These are phyloP conservation scores for Ochotona princeps DNA, from an alignment of 2,113 vertebrate genomes.

Conservation along the genomic window DNA sequence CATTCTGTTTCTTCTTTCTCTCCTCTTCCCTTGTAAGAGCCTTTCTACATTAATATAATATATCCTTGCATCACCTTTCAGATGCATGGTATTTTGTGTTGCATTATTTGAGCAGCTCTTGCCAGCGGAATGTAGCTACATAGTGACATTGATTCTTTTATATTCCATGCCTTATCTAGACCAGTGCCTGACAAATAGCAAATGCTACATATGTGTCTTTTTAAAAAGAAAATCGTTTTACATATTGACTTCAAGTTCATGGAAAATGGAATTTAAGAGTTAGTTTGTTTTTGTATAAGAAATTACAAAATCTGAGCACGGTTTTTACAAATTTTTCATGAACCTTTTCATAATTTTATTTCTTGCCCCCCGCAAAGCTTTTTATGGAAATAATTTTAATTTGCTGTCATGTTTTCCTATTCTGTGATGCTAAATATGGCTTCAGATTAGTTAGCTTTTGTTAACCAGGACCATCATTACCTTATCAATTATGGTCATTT, in stretches of 20 bases:
- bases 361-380: not conserved
- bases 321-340: too few relatives aligned
- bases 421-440: not conserved
- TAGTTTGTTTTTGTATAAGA: too few relatives aligned
- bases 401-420: not conserved
- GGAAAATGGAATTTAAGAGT: too few relatives aligned
- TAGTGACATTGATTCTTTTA: not conserved
- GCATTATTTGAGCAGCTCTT: not conserved
- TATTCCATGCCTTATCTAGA: not conserved
- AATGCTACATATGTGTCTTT: slow-evolving; percentile 4
- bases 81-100: not conserved
- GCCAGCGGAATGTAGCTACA: not conserved
- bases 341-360: not conserved
- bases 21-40: not conserved
- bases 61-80: not conserved
- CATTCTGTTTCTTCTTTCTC: not conserved
- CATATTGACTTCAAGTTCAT: too few relatives aligned
- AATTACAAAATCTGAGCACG: too few relatives aligned
- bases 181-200: not conserved
- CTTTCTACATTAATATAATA: not conserved
- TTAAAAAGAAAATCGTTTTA: not conserved
- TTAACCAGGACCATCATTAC: not conserved
- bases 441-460: not conserved
- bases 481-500: not conserved
- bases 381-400: slow-evolving; percentile 24